These are phyloP conservation scores for Cladopsammia gracilis DNA, from an alignment of 64 coral and sea anemone species.

Conservation along the genomic window DNA sequence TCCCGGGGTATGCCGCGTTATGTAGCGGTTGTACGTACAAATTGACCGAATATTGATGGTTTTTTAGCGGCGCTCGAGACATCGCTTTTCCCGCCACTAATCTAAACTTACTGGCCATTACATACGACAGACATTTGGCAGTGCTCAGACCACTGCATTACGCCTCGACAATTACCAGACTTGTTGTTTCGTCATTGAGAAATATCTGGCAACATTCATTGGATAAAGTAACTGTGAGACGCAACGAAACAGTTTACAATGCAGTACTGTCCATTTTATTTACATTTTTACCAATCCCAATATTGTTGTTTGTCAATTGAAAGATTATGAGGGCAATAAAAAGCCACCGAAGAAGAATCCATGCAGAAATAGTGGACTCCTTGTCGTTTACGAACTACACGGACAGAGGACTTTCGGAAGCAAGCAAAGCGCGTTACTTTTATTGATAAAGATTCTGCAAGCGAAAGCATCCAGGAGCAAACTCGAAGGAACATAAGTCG, in stretches of 20 bases:
- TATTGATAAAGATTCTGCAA: not conserved
- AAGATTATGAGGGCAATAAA: conserved; percentile 53
- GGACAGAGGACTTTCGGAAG: not conserved
- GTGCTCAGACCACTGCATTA: conserved; percentile 54
- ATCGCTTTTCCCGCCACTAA: conserved; percentile 18
- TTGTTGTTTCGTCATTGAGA: not conserved
- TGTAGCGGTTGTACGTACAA: conserved; percentile 67
- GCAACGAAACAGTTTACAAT: conserved; percentile 15
- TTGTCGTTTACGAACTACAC: not conserved
- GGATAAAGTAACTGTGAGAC: not conserved
- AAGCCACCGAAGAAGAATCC: conserved; percentile 21
- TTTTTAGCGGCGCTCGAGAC: conserved; percentile 33
- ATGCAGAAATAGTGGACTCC: not conserved
- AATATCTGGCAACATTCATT: conserved; percentile 37
- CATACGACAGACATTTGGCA: conserved; percentile 47
- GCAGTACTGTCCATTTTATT: not conserved
- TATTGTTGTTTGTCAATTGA: conserved; percentile 40
- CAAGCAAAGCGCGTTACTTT: not conserved
- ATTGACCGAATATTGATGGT: not conserved
- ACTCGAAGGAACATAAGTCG: not conserved
- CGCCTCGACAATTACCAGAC: conserved; percentile 41
- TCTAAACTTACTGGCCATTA: conserved; percentile 45
- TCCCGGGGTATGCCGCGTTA: conserved; percentile 67
- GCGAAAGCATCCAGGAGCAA: not conserved
- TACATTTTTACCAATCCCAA: not conserved